phyloP scores from a whole-genome alignment of 2,113 vertebrate species.

The Aptenodytes patagonicus region DNA sequence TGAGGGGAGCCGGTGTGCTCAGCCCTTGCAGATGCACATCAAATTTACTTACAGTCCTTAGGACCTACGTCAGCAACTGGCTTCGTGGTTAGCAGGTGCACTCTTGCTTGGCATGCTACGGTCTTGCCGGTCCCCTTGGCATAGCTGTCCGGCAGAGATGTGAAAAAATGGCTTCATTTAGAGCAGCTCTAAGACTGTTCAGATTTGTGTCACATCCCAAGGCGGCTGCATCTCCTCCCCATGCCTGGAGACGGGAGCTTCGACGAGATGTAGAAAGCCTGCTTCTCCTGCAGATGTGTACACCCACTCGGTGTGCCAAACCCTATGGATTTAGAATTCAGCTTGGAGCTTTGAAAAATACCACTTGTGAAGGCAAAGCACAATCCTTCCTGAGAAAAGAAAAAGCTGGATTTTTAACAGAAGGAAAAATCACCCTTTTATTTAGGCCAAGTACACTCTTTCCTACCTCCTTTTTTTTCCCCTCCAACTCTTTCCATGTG shows the following conservation, averaged over 20 bases:
- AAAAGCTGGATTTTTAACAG: not conserved
- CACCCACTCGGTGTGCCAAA: not conserved
- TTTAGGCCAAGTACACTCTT: not conserved
- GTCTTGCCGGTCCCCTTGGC: not conserved
- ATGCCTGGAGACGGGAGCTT: not conserved
- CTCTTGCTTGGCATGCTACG: not conserved
- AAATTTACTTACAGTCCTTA: not conserved
- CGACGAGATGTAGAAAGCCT: not conserved
- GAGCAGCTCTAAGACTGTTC: not conserved
- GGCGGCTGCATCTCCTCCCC: not conserved
- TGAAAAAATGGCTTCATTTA: not conserved
- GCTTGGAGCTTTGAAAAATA: not conserved
- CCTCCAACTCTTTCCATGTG: not conserved
- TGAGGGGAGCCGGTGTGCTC: accelerated
- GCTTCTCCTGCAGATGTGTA: not conserved
- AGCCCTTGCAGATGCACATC: not conserved
- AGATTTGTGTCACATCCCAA: not conserved
- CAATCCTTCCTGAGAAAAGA: not conserved
- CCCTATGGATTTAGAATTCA: not conserved
- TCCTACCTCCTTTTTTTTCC: not conserved
- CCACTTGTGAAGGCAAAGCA: not conserved
- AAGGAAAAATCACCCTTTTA: not conserved
- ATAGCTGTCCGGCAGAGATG: not conserved
- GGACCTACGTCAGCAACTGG: accelerated
- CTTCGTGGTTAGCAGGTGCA: not conserved